Percentiles rank a stretch among this genome's conserved stretches.
These are phyloP conservation scores for Puffinus mauretanicus DNA, from an alignment of 2,113 vertebrate genomes.

Conservation along the genomic window DNA sequence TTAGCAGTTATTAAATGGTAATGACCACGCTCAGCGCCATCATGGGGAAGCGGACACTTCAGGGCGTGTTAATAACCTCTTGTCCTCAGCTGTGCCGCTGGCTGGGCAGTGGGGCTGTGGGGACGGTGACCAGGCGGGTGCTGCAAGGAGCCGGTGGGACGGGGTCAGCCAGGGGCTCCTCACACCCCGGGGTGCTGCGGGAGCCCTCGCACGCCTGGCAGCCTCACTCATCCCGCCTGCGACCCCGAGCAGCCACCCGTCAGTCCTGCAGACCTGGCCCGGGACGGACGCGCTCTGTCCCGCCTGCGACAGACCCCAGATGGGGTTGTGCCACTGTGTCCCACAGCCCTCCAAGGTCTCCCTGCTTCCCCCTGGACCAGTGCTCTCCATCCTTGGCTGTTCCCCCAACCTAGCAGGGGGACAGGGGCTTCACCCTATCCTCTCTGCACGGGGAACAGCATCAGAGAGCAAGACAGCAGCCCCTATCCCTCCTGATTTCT, in stretches of 20 bases:
- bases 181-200: rapidly evolving
- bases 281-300: neutral
- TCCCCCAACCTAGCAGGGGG: neutral
- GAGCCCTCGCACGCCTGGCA: neutral
- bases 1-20: constrained; percentile 3
- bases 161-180: neutral
- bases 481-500: neutral
- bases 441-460: rapidly evolving
- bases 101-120: neutral
- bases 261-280: neutral
- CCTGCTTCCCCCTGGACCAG: neutral
- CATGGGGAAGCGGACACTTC: neutral
- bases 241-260: neutral
- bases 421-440: neutral
- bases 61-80: neutral
- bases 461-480: neutral
- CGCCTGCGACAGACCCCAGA: neutral
- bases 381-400: neutral
- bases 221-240: rapidly evolving
- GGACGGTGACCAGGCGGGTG: no score
- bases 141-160: neutral
- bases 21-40: neutral
- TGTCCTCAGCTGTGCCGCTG: neutral
- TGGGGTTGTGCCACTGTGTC: no score
- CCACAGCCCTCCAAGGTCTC: neutral